These are phyloP conservation scores for Hylia prasina DNA, from an alignment of 2,113 vertebrate species.

Conservation along the genomic window DNA sequence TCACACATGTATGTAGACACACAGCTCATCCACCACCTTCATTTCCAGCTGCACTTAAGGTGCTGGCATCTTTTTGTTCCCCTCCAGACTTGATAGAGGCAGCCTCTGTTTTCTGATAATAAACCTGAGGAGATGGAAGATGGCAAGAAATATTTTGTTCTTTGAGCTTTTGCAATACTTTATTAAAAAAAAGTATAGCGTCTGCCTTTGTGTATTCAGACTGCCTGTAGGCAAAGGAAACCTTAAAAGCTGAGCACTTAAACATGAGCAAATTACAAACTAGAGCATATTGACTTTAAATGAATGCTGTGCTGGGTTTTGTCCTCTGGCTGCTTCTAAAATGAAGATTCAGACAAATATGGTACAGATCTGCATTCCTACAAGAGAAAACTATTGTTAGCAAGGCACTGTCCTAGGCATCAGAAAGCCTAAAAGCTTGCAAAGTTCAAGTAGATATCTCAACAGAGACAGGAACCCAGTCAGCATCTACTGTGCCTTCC, in stretches of 20 bases:
- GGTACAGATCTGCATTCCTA: not conserved
- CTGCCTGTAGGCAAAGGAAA: constrained; percentile 40
- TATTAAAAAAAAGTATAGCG: not conserved
- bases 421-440: not conserved
- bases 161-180: not conserved
- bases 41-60: not conserved
- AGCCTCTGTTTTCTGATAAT: not conserved
- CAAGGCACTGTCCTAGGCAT: not conserved
- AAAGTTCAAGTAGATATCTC: not conserved
- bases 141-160: not conserved
- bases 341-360: not conserved
- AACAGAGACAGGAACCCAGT: not conserved
- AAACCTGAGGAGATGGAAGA: not conserved
- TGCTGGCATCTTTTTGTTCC: not conserved
- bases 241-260: constrained; percentile 31
- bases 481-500: not conserved
- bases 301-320: not conserved
- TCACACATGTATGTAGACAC: not conserved
- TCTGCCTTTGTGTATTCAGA: constrained; percentile 21
- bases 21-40: not conserved
- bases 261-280: constrained; percentile 17
- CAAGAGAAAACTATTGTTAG: not conserved
- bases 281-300: constrained; percentile 46
- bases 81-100: not conserved
- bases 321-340: constrained; percentile 33